phyloP scores from a whole-genome alignment of 2,888 invertebrate genomes.

The Trissolcus japonicus region DNA sequence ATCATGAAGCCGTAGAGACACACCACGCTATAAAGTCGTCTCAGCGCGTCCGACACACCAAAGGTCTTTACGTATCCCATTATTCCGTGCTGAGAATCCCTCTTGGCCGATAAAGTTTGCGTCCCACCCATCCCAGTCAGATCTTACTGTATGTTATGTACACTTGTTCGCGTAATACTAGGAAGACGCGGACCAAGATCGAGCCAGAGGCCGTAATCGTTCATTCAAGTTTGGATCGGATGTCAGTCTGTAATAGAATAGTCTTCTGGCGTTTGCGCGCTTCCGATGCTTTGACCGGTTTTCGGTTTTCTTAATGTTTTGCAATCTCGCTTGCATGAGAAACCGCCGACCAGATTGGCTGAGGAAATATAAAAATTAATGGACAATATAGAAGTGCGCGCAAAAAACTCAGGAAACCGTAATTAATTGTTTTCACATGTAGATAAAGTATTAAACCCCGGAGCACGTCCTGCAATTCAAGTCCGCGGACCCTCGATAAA shows the following conservation, averaged over 20 bases:
- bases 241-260: conserved; percentile 75
- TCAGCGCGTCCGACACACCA: conserved; percentile 56
- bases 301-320: conserved; percentile 40
- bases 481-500: conserved; percentile 11
- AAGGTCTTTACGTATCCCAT: conserved; percentile 68
- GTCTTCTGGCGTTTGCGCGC: conserved; percentile 70
- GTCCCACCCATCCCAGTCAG: conserved; percentile 41
- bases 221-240: conserved; percentile 74
- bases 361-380: conserved; percentile 52
- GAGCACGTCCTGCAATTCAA: no score
- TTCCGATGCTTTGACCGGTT: conserved; percentile 66
- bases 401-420: conserved; percentile 17
- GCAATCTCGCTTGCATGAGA: conserved; percentile 11
- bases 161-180: conserved; percentile 60
- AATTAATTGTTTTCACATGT: conserved; percentile 49
- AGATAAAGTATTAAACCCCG: conserved; percentile 15
- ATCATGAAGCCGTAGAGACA: conserved; percentile 73
- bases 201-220: conserved; percentile 70
- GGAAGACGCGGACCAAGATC: conserved; percentile 63
- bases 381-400: conserved; percentile 29
- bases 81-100: conserved; percentile 66
- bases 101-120: conserved; percentile 47
- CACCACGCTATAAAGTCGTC: conserved; percentile 69
- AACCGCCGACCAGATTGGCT: conserved; percentile 22
- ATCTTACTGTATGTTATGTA: conserved; percentile 48